phyloP scores from a whole-genome alignment of 2,797 vertebrate genomes.

The Sebastes cheni region DNA sequence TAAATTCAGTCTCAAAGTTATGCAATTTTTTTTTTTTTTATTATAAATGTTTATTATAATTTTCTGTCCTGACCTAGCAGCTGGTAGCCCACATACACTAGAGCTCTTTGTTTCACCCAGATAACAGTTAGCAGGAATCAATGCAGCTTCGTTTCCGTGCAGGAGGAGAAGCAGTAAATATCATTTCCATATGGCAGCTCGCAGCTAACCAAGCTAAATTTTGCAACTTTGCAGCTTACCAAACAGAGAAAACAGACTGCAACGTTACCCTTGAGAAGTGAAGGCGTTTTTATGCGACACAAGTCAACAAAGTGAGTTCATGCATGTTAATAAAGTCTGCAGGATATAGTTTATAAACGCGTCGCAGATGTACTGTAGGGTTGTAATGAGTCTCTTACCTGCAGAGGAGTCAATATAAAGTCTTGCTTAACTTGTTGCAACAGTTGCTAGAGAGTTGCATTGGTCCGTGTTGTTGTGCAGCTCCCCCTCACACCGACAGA shows the following conservation, averaged over 20 bases:
- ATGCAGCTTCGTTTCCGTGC: slow-evolving; percentile 17
- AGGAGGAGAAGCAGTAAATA: slow-evolving; percentile 4
- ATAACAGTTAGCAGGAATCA: background rate
- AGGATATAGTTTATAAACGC: background rate
- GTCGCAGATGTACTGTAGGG: background rate
- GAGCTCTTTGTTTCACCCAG: background rate
- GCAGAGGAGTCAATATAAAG: slow-evolving; percentile 1
- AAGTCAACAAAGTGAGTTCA: background rate
- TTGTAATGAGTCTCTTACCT: slow-evolving; percentile 42
- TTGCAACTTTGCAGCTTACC: background rate
- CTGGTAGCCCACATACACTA: background rate
- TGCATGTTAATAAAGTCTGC: background rate
- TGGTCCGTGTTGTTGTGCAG: slow-evolving; percentile 45
- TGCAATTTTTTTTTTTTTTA: background rate
- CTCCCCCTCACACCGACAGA: slow-evolving; percentile 11
- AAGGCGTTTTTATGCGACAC: background rate
- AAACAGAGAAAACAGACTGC: background rate
- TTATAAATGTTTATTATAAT: background rate
- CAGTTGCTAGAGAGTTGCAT: slow-evolving; percentile 9
- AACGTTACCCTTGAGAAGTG: background rate
- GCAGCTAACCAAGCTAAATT: background rate
- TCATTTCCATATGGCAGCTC: slow-evolving; percentile 33
- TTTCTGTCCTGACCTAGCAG: background rate
- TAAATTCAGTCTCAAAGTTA: background rate
- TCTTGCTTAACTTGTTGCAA: background rate